Conservation (phyloP, 2,888 invertebrate genomes). For the Pyrgus malvae region DNA sequence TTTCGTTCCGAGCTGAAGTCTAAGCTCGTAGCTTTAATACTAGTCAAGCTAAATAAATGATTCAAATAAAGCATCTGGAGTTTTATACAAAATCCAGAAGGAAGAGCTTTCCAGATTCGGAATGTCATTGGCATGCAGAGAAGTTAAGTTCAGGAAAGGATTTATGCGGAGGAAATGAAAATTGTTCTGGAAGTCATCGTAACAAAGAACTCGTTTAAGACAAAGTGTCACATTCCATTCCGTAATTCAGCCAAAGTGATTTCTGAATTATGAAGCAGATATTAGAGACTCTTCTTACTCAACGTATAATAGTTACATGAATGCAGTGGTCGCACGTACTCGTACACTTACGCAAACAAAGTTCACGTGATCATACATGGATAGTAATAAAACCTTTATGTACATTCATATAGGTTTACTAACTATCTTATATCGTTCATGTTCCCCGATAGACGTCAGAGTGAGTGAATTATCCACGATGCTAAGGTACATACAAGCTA, state of each 20-base stretch:
- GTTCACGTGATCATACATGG: no score
- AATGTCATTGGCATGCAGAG: conserved; percentile 53
- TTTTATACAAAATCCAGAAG: not conserved
- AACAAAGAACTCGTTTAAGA: conserved; percentile 57
- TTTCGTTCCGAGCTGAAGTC: not conserved
- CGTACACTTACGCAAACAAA: no score
- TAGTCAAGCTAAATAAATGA: not conserved
- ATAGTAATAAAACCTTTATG: no score
- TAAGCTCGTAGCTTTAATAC: conserved; percentile 1
- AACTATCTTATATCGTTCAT: no score
- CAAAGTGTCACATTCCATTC: conserved; percentile 56
- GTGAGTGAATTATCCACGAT: conserved; percentile 36
- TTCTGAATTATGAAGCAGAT: not conserved
- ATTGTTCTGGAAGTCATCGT: conserved; percentile 65
- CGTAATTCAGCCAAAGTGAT: conserved; percentile 41
- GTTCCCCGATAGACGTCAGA: not conserved
- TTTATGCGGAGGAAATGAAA: conserved; percentile 65
- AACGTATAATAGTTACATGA: not conserved
- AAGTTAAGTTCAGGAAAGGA: conserved; percentile 52
- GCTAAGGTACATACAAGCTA: conserved; percentile 32
- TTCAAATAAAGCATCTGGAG: conserved; percentile 3
- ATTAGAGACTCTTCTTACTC: not conserved
- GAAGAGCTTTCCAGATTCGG: conserved; percentile 43
- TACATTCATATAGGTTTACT: no score
- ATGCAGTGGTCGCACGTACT: no score